A percentile compares a stretch with the other conserved stretches of the same genome.
Conservation (phyloP, 2,113 vertebrate species). For the Abramis brama region DNA sequence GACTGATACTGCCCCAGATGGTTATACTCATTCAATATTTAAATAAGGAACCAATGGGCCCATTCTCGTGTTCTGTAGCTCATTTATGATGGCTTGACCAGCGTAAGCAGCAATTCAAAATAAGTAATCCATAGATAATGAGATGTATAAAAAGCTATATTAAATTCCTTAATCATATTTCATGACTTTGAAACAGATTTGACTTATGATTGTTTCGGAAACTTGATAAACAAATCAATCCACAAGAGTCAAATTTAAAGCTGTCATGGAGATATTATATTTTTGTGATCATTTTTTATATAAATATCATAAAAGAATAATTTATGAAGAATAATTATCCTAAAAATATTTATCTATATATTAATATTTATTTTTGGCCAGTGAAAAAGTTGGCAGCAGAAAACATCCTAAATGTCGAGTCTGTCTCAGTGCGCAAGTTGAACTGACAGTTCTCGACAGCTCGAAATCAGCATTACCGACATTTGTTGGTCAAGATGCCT, state of each 20-base stretch:
- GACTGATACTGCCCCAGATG: conserved; percentile 17
- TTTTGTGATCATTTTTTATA: not conserved
- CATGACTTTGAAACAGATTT: not conserved
- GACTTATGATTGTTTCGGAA: not conserved
- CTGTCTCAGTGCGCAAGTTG: not conserved
- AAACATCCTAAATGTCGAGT: not conserved
- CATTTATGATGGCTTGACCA: not conserved
- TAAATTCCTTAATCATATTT: not conserved
- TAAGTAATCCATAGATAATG: not conserved
- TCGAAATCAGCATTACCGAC: not conserved
- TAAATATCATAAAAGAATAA: not conserved
- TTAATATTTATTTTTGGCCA: not conserved
- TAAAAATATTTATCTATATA: not conserved
- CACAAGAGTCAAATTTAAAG: not conserved
- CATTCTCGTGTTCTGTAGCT: not conserved
- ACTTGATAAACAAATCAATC: not conserved
- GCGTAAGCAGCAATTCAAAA: not conserved
- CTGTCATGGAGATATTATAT: not conserved
- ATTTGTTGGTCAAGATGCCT: not conserved
- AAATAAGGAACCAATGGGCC: not conserved
- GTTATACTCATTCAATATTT: not conserved
- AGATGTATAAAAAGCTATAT: not conserved
- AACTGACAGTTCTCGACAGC: not conserved
- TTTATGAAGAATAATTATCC: no score
- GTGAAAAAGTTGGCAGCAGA: not conserved